Evolutionary conservation across 2,797 vertebrate genomes (phyloP).

Genomic region (Neosilurus hyrtlii): DNA sequence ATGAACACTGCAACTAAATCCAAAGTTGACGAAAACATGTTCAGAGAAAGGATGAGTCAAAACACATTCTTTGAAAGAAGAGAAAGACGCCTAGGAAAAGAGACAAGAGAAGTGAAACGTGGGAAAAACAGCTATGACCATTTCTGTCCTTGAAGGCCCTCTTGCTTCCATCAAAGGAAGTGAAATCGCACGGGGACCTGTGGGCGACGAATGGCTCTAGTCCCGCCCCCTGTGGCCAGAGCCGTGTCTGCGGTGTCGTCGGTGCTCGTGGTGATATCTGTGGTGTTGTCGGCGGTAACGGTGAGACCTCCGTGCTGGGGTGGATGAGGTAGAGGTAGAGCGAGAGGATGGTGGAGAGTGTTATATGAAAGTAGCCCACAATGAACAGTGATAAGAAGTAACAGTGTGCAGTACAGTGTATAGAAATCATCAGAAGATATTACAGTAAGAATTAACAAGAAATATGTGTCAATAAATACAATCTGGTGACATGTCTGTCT

Average conservation of each 20-base stretch:
- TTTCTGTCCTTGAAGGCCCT: conserved; percentile 47
- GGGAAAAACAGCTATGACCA: conserved; percentile 18
- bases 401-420: background rate
- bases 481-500: background rate
- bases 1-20: conserved; percentile 10
- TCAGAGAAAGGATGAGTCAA: conserved; percentile 20
- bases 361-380: background rate
- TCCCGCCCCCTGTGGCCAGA: conserved; percentile 71
- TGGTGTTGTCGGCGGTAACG: conserved; percentile 85
- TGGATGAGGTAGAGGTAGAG: background rate
- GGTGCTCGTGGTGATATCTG: conserved; percentile 80
- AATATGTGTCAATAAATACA: background rate
- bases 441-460: background rate
- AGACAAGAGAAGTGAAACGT: conserved; percentile 40
- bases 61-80: conserved; percentile 37
- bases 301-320: conserved; percentile 83
- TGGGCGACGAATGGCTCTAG: conserved; percentile 63
- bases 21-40: conserved; percentile 8
- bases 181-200: conserved; percentile 41
- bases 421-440: background rate
- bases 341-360: background rate
- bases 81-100: conserved; percentile 22
- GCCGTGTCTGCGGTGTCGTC: conserved; percentile 77
- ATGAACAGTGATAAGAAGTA: background rate
- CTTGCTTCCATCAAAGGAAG: conserved; percentile 29